These are phyloP conservation scores for Notoglanidium macrostoma DNA, from an alignment of 2,797 vertebrate genomes.

Conservation along the genomic window DNA sequence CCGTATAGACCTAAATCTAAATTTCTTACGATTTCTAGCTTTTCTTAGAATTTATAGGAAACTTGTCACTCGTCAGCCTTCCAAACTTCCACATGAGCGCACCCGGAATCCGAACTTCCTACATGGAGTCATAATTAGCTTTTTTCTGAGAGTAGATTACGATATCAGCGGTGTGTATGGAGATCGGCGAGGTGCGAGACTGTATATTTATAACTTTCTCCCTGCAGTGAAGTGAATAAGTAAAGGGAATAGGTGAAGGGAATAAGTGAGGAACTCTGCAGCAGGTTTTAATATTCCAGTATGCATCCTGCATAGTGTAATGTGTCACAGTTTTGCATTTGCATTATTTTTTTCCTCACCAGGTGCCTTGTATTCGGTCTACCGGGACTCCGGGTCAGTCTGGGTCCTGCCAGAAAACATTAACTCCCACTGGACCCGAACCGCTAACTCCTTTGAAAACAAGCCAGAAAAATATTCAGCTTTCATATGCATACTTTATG, in stretches of 20 bases:
- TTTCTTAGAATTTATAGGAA: background rate
- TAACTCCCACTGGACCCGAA: constrained; percentile 51
- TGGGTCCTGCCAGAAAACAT: constrained; percentile 51
- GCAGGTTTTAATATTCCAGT: background rate
- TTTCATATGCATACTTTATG: constrained; percentile 58
- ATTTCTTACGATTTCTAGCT: background rate
- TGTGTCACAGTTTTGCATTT: constrained; percentile 24
- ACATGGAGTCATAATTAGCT: no score
- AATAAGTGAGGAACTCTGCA: background rate
- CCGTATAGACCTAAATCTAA: background rate
- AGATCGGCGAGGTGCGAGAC: background rate
- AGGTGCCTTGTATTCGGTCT: constrained; percentile 44
- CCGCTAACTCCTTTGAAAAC: constrained; percentile 38
- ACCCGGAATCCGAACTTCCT: background rate
- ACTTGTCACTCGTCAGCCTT: background rate
- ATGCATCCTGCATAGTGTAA: background rate
- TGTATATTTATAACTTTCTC: constrained; percentile 16
- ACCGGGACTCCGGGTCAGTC: constrained; percentile 50
- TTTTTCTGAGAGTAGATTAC: background rate
- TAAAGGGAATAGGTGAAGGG: background rate
- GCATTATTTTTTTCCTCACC: constrained; percentile 33
- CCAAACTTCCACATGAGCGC: background rate
- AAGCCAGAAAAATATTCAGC: constrained; percentile 49
- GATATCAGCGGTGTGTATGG: background rate
- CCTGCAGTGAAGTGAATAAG: background rate